phyloP scores from a whole-genome alignment of 2,113 vertebrate genomes.

The Gallinago undulata region DNA sequence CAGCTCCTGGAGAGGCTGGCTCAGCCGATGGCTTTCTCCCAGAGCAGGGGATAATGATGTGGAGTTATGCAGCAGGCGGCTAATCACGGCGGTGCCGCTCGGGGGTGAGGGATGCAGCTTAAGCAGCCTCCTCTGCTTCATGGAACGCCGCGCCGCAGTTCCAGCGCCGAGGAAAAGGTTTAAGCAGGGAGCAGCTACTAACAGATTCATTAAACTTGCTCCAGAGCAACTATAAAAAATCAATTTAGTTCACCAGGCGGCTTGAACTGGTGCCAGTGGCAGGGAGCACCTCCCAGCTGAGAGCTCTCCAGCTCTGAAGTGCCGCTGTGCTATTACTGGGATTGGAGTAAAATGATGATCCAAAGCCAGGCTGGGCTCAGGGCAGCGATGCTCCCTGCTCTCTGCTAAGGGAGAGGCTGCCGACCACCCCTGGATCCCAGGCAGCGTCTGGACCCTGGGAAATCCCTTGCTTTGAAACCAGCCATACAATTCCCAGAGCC shows the following conservation, averaged over 20 bases:
- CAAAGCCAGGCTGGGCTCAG: background rate
- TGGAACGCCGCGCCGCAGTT: slow-evolving; percentile 30
- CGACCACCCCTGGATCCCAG: background rate
- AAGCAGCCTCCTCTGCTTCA: slow-evolving; percentile 32
- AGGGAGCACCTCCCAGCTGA: slow-evolving; percentile 54
- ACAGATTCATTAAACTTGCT: slow-evolving; percentile 84
- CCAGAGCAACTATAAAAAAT: slow-evolving; percentile 85
- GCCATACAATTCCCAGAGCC: background rate
- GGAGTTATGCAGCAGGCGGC: slow-evolving; percentile 31
- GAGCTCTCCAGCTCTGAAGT: slow-evolving; percentile 34
- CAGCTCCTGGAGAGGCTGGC: background rate
- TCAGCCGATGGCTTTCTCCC: background rate
- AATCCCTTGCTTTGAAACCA: background rate
- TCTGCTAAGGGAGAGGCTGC: background rate
- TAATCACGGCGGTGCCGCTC: background rate
- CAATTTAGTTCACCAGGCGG: slow-evolving; percentile 83
- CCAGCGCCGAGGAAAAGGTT: slow-evolving; percentile 53
- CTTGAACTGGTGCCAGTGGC: slow-evolving; percentile 76
- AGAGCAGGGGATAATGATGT: background rate
- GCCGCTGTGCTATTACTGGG: background rate
- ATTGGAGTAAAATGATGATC: background rate
- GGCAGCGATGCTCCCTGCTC: background rate
- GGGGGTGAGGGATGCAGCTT: slow-evolving; percentile 21
- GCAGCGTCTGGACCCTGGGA: fast-evolving
- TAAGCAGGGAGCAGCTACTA: slow-evolving; percentile 78